Conservation (phyloP, 2,888 invertebrate genomes). For the Yponomeuta malinellus region DNA sequence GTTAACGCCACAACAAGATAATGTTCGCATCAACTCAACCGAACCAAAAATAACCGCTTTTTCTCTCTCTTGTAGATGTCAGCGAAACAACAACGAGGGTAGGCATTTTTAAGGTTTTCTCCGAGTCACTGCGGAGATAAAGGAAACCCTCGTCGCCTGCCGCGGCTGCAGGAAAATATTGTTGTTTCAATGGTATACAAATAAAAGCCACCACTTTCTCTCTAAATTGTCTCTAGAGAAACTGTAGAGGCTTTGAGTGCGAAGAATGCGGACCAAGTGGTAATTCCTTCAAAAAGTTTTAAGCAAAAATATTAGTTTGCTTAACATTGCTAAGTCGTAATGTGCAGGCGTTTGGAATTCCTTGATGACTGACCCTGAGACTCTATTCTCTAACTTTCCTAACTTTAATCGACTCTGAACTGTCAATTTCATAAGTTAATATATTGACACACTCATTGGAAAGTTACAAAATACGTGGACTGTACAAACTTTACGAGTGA, state of each 20-base stretch:
- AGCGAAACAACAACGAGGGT: slow-evolving; percentile 35
- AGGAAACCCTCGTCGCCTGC: slow-evolving; percentile 9
- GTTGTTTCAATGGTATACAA: slow-evolving; percentile 6
- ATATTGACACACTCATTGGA: too few relatives aligned
- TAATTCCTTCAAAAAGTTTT: background rate
- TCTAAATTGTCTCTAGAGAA: background rate
- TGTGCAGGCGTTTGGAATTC: background rate
- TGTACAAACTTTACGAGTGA: too few relatives aligned
- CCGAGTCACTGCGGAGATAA: slow-evolving; percentile 16
- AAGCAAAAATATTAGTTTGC: background rate
- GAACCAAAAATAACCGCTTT: slow-evolving; percentile 7
- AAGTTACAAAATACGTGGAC: too few relatives aligned
- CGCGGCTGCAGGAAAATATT: background rate
- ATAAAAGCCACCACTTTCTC: background rate
- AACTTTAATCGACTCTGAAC: too few relatives aligned
- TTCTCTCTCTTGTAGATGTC: slow-evolving; percentile 26
- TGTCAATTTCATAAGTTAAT: too few relatives aligned
- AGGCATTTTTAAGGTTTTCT: slow-evolving; percentile 38
- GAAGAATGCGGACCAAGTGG: background rate
- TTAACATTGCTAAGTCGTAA: background rate
- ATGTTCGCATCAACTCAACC: slow-evolving; percentile 3
- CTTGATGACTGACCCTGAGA: background rate
- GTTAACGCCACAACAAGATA: slow-evolving; percentile 10
- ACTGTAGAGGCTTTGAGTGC: background rate
- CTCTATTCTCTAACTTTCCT: too few relatives aligned